These are phyloP conservation scores for Morone saxatilis DNA, from an alignment of 2,113 vertebrate species.

Conservation along the genomic window DNA sequence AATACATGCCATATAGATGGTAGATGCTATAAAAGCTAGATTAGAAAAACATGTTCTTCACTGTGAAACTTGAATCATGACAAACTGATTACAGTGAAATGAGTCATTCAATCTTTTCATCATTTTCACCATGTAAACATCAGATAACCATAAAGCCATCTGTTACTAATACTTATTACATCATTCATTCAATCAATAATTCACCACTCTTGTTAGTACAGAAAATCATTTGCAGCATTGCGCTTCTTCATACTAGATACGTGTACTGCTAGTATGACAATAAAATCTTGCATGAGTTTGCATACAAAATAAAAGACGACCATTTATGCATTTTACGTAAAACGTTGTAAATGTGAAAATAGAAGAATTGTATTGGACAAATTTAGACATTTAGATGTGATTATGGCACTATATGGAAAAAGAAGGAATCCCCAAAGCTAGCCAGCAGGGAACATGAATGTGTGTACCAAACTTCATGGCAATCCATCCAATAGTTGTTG, in stretches of 20 bases:
- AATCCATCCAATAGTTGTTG: background rate
- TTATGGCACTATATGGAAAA: background rate
- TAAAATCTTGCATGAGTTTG: background rate
- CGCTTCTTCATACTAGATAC: too few species aligned
- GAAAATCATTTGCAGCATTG: background rate
- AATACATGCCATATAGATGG: background rate
- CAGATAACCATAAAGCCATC: background rate
- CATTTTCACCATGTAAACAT: conserved; percentile 7
- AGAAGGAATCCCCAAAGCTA: background rate
- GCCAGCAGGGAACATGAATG: too few species aligned
- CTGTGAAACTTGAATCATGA: background rate
- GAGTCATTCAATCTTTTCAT: background rate
- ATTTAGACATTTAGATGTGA: background rate
- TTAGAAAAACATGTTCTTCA: background rate
- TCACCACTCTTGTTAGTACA: conserved; percentile 1
- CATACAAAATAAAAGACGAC: background rate
- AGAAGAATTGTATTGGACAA: background rate
- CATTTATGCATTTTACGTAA: too few species aligned
- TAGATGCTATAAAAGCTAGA: background rate
- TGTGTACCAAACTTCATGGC: background rate
- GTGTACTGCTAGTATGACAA: background rate
- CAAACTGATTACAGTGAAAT: conserved; percentile 4
- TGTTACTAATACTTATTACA: conserved; percentile 1
- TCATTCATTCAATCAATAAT: background rate
- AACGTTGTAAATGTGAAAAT: too few species aligned